phyloP scores from a whole-genome alignment of 2,797 vertebrate species.

The Ctenochaetus hawaiiensis region DNA sequence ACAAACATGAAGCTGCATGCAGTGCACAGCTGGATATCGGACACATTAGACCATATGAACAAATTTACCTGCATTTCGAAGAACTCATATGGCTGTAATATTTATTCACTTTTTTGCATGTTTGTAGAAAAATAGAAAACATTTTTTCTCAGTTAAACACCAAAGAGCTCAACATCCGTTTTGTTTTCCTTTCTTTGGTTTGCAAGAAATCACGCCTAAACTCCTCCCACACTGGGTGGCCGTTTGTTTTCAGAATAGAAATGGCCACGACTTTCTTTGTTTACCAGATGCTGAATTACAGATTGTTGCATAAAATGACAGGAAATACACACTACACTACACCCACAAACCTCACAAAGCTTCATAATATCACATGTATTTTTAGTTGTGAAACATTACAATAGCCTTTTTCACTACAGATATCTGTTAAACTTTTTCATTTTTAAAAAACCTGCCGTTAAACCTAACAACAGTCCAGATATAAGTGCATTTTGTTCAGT shows the following conservation, averaged over 20 bases:
- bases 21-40: constrained; percentile 8
- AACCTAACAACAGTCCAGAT: neutral
- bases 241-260: neutral
- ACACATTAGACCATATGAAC: neutral
- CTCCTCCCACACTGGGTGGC: neutral
- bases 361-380: neutral
- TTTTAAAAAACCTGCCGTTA: neutral
- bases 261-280: neutral
- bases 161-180: neutral
- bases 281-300: neutral
- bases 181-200: neutral
- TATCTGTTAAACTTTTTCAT: no score
- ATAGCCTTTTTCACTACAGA: no score
- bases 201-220: neutral
- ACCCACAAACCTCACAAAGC: neutral
- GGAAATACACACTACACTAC: neutral
- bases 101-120: neutral
- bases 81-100: neutral
- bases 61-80: neutral
- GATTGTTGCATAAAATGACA: neutral
- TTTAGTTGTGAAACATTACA: no score
- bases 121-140: neutral
- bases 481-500: neutral
- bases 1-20: neutral
- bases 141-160: neutral